A percentile compares a stretch with the other conserved stretches of the same genome.
These are phyloP conservation scores for Drosophila burlai DNA, from an alignment of 1,140 invertebrate species.

Conservation along the genomic window DNA sequence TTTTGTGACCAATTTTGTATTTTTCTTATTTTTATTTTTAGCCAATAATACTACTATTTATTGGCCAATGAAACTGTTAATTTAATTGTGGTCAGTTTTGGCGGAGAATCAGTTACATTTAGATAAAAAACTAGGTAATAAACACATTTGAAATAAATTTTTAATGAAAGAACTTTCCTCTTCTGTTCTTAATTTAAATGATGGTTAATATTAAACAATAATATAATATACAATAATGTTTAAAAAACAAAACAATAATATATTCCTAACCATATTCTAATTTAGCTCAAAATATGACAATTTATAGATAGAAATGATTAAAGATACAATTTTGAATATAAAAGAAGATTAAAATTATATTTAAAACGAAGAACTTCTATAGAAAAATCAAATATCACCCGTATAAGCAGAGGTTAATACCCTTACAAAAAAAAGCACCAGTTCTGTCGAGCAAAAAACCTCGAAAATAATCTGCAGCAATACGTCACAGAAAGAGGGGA, in stretches of 20 bases:
- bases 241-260: too few species aligned
- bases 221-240: neutral
- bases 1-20: neutral
- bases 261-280: too few species aligned
- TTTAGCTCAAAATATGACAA: too few species aligned
- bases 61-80: conserved; percentile 4
- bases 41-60: neutral
- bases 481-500: conserved; percentile 24
- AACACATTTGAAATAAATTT: neutral
- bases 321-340: neutral
- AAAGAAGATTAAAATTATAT: neutral
- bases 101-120: neutral
- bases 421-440: neutral
- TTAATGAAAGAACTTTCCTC: neutral
- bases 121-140: neutral
- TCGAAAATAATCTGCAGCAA: conserved; percentile 38
- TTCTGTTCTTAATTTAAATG: too few species aligned
- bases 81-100: conserved; percentile 5
- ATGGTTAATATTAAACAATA: too few species aligned
- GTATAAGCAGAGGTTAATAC: neutral
- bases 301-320: too few species aligned
- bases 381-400: neutral
- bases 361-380: too few species aligned
- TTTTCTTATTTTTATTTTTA: neutral
- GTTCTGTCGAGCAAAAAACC: neutral